Conservation (phyloP, 2,113 vertebrate species). For the Notechis scutatus region DNA sequence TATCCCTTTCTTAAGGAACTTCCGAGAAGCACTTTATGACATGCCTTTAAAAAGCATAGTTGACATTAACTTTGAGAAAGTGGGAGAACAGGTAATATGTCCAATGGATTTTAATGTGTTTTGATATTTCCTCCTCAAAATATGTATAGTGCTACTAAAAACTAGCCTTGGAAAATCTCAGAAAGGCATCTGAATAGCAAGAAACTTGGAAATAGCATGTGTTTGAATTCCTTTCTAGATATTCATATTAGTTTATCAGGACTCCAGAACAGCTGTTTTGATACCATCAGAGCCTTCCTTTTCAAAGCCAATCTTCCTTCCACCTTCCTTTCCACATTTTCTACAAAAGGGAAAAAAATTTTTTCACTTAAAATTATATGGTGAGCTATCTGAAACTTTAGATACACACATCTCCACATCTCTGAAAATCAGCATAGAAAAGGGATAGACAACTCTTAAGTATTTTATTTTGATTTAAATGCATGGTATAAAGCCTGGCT, state of each 20-base stretch:
- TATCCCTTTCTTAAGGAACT: conserved; percentile 33
- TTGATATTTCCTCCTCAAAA: neutral
- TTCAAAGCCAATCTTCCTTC: neutral
- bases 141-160: neutral
- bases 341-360: neutral
- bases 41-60: conserved; percentile 38
- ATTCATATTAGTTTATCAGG: neutral
- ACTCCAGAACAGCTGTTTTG: neutral
- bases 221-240: neutral
- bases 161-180: neutral
- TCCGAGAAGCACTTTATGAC: neutral
- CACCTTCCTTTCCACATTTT: neutral
- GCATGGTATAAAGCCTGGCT: neutral
- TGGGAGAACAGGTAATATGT: conserved; percentile 27
- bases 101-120: neutral
- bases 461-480: neutral
- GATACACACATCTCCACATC: neutral
- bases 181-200: neutral
- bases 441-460: neutral
- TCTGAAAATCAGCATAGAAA: neutral
- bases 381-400: neutral
- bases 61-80: conserved; percentile 30
- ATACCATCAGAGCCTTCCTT: neutral
- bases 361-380: neutral
- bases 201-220: neutral